These are phyloP conservation scores for Aromia moschata DNA, from an alignment of 2,888 invertebrate genomes.

Conservation along the genomic window DNA sequence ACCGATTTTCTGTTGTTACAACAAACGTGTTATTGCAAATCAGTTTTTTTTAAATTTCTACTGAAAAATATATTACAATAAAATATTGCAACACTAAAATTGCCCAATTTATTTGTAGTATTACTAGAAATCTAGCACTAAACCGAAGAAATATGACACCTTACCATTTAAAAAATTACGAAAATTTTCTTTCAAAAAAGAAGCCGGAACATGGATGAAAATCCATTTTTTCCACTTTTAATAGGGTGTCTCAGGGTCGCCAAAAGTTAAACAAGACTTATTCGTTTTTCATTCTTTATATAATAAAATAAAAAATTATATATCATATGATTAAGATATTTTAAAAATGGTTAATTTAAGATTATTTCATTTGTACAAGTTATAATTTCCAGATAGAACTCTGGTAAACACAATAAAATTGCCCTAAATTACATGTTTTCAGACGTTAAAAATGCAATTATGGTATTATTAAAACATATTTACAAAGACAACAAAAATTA, in stretches of 20 bases:
- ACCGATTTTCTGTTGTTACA: no score
- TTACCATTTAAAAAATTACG: no score
- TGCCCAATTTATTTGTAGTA: no score
- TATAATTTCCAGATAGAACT: slow-evolving; percentile 42
- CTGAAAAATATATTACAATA: no score
- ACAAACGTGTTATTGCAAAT: no score
- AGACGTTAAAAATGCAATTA: slow-evolving; percentile 34
- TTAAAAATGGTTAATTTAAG: slow-evolving; percentile 23
- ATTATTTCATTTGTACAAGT: slow-evolving; percentile 35
- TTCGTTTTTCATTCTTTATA: slow-evolving; percentile 1
- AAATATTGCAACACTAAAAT: no score
- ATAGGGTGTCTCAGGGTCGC: slow-evolving; percentile 7
- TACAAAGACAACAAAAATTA: slow-evolving; percentile 22
- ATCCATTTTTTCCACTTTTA: no score
- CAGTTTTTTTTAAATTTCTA: no score
- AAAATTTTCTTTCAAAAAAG: no score
- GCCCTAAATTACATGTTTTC: slow-evolving; percentile 18
- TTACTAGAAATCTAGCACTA: no score
- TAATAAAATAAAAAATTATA: slow-evolving; percentile 30
- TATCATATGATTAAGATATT: slow-evolving; percentile 22
- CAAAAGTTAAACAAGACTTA: slow-evolving; percentile 12
- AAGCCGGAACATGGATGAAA: no score
- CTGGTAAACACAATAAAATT: slow-evolving; percentile 38
- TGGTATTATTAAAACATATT: slow-evolving; percentile 29
- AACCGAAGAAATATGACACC: no score